A percentile compares a stretch with the other conserved stretches of the same genome.
Evolutionary conservation across 2,888 invertebrate genomes (phyloP).

Genomic region (Dicranocentrus wangi): DNA sequence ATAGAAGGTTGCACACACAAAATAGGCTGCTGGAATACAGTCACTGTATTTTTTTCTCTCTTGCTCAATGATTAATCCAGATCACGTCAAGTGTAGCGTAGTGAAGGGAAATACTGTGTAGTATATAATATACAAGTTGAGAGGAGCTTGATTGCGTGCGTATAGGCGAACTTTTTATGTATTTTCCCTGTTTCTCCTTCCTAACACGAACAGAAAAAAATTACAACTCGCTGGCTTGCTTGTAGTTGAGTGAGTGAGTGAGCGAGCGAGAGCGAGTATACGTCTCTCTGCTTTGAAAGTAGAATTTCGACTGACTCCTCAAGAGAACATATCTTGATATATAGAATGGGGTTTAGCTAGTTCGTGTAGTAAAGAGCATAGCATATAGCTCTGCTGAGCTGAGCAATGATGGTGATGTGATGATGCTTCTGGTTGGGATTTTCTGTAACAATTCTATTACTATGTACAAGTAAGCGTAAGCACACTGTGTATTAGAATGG

Average conservation of each 20-base stretch:
- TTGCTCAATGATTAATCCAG: neutral
- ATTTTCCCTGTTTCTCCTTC: neutral
- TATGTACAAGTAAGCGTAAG: too few species aligned
- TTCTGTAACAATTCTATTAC: too few species aligned
- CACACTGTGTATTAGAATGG: too few species aligned
- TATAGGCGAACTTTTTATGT: neutral
- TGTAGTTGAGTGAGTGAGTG: constrained; percentile 16
- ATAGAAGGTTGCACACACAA: neutral
- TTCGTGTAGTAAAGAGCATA: too few species aligned
- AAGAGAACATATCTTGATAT: too few species aligned
- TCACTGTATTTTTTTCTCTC: constrained; percentile 2
- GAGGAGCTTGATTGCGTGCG: constrained; percentile 9
- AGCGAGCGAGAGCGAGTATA: constrained; percentile 4
- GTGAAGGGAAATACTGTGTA: neutral
- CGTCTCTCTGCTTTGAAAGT: too few species aligned
- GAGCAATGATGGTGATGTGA: too few species aligned
- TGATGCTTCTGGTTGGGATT: too few species aligned
- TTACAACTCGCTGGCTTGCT: neutral
- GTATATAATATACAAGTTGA: neutral
- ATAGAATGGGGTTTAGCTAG: too few species aligned
- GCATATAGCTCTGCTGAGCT: too few species aligned
- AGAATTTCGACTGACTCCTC: too few species aligned
- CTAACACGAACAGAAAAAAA: neutral
- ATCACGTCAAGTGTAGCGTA: neutral
- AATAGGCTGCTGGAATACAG: neutral